phyloP scores from a whole-genome alignment of 2,797 vertebrate genomes.

The Lepus townsendii region DNA sequence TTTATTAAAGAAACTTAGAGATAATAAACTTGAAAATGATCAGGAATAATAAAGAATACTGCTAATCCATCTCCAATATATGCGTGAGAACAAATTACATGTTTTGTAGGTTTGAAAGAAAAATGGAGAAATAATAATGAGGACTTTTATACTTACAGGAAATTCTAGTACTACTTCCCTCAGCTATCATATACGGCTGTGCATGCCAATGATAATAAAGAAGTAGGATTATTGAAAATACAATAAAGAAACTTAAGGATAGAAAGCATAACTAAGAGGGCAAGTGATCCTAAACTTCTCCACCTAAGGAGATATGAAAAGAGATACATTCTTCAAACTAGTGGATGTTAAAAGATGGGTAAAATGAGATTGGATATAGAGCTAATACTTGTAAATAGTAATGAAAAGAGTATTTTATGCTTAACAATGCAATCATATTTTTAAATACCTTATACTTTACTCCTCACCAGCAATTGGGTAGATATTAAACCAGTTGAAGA shows the following conservation, averaged over 20 bases:
- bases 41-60: neutral
- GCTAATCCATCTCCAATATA: neutral
- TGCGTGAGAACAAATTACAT: neutral
- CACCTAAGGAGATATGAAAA: conserved; percentile 63
- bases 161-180: conserved; percentile 60
- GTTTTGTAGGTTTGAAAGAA: conserved; percentile 7
- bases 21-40: conserved; percentile 11
- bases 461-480: conserved; percentile 22
- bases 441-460: neutral
- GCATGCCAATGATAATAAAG: conserved; percentile 59
- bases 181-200: conserved; percentile 68
- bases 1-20: neutral
- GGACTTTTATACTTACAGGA: conserved; percentile 61
- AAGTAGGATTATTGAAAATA: conserved; percentile 74
- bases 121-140: conserved; percentile 9
- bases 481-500: conserved; percentile 8
- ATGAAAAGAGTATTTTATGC: neutral
- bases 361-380: conserved; percentile 23
- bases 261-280: conserved; percentile 64
- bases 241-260: conserved; percentile 68
- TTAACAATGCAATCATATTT: conserved; percentile 15
- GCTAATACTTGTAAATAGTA: conserved; percentile 29
- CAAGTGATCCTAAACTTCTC: conserved; percentile 73
- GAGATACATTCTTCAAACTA: conserved; percentile 48
- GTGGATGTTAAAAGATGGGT: conserved; percentile 31